Conservation (phyloP, 2,888 invertebrate species). For the Molorchus minor region DNA sequence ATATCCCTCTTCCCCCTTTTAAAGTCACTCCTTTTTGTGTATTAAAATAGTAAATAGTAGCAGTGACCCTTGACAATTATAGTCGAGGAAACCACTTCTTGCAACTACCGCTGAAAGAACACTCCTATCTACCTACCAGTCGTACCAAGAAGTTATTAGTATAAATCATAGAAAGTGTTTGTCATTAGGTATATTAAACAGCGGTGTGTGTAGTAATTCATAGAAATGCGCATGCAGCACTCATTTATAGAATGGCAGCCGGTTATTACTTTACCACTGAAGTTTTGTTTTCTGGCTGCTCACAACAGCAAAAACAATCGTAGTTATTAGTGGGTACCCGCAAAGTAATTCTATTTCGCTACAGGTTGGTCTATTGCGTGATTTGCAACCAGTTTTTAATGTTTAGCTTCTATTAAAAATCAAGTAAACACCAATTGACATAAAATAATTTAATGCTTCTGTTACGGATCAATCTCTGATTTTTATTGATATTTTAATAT, state of each 20-base stretch:
- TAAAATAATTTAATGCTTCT: too few species aligned
- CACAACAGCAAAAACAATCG: not conserved
- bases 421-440: too few species aligned
- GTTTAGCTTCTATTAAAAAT: too few species aligned
- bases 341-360: not conserved
- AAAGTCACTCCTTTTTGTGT: not conserved
- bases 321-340: not conserved
- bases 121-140: conserved; percentile 24
- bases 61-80: not conserved
- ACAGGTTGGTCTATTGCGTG: not conserved
- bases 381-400: too few species aligned
- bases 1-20: too few species aligned
- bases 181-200: conserved; percentile 47
- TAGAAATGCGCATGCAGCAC: conserved; percentile 12
- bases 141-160: conserved; percentile 47
- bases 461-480: too few species aligned
- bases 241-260: conserved; percentile 6
- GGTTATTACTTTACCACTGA: conserved; percentile 6
- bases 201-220: conserved; percentile 41
- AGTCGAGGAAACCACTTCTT: not conserved
- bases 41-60: not conserved
- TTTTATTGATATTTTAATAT: too few species aligned
- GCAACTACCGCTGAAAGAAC: conserved; percentile 17
- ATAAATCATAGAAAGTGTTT: conserved; percentile 51
- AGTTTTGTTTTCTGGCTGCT: not conserved